Conservation (phyloP, 1,140 invertebrate species). For the Megalopta genalis region DNA sequence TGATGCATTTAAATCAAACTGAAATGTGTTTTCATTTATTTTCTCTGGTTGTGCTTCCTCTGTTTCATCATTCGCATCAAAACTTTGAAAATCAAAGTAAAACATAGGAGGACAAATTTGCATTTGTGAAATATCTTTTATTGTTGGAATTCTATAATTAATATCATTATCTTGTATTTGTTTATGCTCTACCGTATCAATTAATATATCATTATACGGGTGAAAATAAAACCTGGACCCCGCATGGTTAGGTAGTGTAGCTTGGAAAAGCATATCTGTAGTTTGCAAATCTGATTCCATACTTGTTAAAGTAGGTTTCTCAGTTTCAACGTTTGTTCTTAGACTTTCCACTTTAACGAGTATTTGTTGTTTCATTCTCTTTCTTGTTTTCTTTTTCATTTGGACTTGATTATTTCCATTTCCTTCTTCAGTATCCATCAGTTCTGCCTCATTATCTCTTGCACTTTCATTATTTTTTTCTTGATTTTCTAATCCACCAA, state of each 20-base stretch:
- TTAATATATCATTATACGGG: slow-evolving; percentile 62
- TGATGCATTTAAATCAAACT: slow-evolving; percentile 74
- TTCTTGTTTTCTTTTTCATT: slow-evolving; percentile 68
- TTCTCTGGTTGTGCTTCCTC: slow-evolving; percentile 29
- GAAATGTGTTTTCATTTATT: slow-evolving; percentile 54
- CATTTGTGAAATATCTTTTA: slow-evolving; percentile 37
- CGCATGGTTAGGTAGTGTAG: slow-evolving; percentile 67
- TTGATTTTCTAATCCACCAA: slow-evolving; percentile 83
- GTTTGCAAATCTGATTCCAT: slow-evolving; percentile 71
- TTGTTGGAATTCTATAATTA: neutral
- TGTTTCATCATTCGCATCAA: slow-evolving; percentile 64
- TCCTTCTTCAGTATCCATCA: neutral
- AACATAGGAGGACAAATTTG: slow-evolving; percentile 59
- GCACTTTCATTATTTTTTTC: slow-evolving; percentile 77
- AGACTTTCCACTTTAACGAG: slow-evolving; percentile 75
- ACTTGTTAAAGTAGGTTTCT: slow-evolving; percentile 63
- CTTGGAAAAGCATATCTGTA: slow-evolving; percentile 72
- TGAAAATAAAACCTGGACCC: slow-evolving; percentile 59
- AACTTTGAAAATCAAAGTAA: slow-evolving; percentile 69
- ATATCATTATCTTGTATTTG: neutral
- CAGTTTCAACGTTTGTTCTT: slow-evolving; percentile 73
- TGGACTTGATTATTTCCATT: slow-evolving; percentile 55
- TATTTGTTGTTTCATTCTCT: slow-evolving; percentile 68
- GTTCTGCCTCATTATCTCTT: slow-evolving; percentile 68
- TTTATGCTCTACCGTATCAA: slow-evolving; percentile 46